Percentiles rank a stretch among this genome's conserved stretches.
phyloP scores from a whole-genome alignment of 2,113 vertebrate species.

The Oreochromis aureus region DNA sequence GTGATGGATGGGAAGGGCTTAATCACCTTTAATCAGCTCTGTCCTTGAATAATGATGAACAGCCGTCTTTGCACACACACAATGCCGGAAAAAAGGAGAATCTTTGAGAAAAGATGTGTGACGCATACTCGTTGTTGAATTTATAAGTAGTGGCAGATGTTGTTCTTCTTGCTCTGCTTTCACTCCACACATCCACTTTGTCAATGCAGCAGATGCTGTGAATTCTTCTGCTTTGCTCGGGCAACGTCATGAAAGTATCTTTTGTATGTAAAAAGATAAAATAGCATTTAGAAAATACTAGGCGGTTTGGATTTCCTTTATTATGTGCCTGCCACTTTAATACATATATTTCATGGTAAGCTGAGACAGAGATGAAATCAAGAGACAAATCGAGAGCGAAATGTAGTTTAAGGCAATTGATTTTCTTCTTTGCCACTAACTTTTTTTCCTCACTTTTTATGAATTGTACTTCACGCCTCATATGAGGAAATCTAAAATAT shows the following conservation, averaged over 20 bases:
- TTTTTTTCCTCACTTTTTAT: background rate
- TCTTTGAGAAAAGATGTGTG: conserved; percentile 43
- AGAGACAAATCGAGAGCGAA: background rate
- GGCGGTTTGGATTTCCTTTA: background rate
- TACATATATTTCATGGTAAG: background rate
- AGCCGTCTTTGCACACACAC: conserved; percentile 42
- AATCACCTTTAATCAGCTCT: conserved; percentile 74
- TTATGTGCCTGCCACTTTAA: background rate
- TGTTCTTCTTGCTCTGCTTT: conserved; percentile 19
- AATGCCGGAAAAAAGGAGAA: conserved; percentile 24
- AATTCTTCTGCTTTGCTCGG: background rate
- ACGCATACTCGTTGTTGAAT: conserved; percentile 40
- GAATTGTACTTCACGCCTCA: background rate
- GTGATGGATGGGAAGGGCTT: conserved; percentile 70
- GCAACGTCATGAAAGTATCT: background rate
- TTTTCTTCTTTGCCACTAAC: background rate
- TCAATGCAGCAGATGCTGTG: conserved; percentile 7
- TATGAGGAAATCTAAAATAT: background rate
- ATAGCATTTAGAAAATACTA: background rate
- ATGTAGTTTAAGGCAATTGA: background rate
- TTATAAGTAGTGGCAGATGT: conserved; percentile 57
- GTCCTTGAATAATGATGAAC: conserved; percentile 71
- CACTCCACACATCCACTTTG: background rate
- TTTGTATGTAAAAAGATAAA: background rate
- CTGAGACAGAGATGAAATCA: background rate